Base-by-base conservation (phyloP, 2,888 invertebrate species). In the Lithophane socia region DNA sequence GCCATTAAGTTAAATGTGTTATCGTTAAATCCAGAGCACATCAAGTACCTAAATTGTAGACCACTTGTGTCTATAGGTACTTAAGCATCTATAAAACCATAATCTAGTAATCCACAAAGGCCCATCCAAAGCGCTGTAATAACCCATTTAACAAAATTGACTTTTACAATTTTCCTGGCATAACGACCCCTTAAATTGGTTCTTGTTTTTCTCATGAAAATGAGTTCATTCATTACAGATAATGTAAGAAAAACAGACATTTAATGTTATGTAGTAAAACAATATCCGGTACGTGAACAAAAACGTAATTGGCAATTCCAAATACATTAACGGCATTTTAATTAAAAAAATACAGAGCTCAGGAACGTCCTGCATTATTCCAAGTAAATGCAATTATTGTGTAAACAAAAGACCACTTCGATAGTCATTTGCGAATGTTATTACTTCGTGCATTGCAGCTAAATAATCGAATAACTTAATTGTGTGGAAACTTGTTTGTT, bases 101-200 rank as follows among this genome's bases (percentile, higher is more conserved):
- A 80, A 80, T 63, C 66, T 77, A 77, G 71, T 77, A 76, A 80
- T 63, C 61, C 70, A 67, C 70, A 80, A 67, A 61, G 56, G 56
- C n/a, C 66, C 61, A 71, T 58, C 69, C 52, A 44, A 70, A 76
- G 49, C 70, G 49, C 61, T 61, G 29, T 80, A 70, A 76, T 76
- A 80, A 76, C 49, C 70, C 76, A 80, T 80, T 76, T 76, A 80
- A 67, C 61, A 70, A 80, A 76, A 80, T 80, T 80, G 80, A 80
- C 80, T 80, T 75, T 80, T 63, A 80, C 76, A 71, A 71, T 80
- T 67, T 79, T 80, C 66, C 24, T 42, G 42, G 61, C 66, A 44
- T 80, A 80, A 76, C 65, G 80, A 56, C 66, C 70, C 13, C 37
- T 79, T 47, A 69, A 79, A 75, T 69, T 80, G 65, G 76, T 76